These are phyloP conservation scores for Phocides pigmalion DNA, from an alignment of 1,140 invertebrate genomes.

Conservation along the genomic window DNA sequence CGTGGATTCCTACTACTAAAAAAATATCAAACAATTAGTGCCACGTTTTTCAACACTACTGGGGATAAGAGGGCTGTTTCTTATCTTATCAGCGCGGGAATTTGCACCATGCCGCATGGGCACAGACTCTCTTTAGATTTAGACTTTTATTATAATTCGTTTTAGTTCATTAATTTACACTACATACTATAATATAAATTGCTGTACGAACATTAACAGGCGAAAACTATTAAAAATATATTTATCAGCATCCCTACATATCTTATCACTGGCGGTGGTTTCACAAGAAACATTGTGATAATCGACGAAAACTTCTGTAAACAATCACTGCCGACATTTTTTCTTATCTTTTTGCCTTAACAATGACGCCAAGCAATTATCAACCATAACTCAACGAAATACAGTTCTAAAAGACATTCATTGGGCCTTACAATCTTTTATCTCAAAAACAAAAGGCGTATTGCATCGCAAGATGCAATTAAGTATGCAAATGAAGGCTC, in stretches of 20 bases:
- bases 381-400: neutral
- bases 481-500: slow-evolving; percentile 26
- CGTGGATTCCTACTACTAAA: no score
- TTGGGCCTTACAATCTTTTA: slow-evolving; percentile 1
- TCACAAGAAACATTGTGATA: slow-evolving; percentile 58
- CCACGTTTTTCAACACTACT: no score
- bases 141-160: no score
- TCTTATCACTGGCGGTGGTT: slow-evolving; percentile 50
- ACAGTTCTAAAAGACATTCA: neutral
- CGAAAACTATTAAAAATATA: no score
- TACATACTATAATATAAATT: no score
- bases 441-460: slow-evolving; percentile 19
- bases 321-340: slow-evolving; percentile 45
- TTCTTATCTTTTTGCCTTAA: slow-evolving; percentile 37
- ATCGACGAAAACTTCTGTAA: slow-evolving; percentile 54
- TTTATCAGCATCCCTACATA: slow-evolving; percentile 32
- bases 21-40: no score
- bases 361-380: neutral
- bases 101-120: no score
- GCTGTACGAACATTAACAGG: no score
- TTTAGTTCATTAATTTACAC: no score
- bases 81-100: no score
- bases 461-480: slow-evolving; percentile 23
- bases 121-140: no score
- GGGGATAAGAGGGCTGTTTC: no score